Evolutionary conservation across 2,113 vertebrate species (phyloP), one percentile per base, ranked within the genome.

Genomic region (Bombycilla garrulus): DNA sequence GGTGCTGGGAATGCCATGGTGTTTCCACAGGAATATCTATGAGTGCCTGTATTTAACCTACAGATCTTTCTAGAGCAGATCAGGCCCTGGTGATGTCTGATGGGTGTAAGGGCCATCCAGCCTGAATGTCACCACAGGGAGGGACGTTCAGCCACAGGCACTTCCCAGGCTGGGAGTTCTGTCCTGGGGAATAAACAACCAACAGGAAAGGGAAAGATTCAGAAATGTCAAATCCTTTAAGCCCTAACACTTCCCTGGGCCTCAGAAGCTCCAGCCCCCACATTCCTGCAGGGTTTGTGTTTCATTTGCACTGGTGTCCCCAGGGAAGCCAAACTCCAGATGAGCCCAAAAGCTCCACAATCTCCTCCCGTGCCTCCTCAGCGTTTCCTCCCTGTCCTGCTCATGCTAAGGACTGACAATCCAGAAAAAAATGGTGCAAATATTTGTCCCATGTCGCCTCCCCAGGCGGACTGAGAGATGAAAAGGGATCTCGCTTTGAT

Each of bases 281-380:
- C 16, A n/a, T 11, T 58, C 42, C 80, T 58, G 21, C 45, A 42
- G 61, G 25, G 10, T 53, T 48, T 47, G 44, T 60, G 15, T 35
- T 92, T 78, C 31, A 42, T 26, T 29, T 38, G 33, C 69, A 6
- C 24, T 10, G 48, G 2, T 45, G 14, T 42, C 44, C 7, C 31
- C 28, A 2, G 1, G 44, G 31, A 29, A 47, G 21, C 22, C 38
- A 25, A 19, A 14, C 0, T 2, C 40, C 0, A 1, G 18, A 23
- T 13, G 24, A 12, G 21, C 25, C 35, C 10, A 15, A 62, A 62
- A 67, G 53, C 48, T 35, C 58, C 54, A 19, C 15, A 19, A 19
- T 60, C 72, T 92, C 47, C 21, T 42, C 71, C 11, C n/a, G 1
- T 22, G 53, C 16, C 23, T 22, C 26, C 20, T 29, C 15, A 8